Percentiles rank a stretch among this genome's conserved stretches.
Conservation (phyloP, 53 echinoderm and acorn worm genomes). For the Stichopus horrens region DNA sequence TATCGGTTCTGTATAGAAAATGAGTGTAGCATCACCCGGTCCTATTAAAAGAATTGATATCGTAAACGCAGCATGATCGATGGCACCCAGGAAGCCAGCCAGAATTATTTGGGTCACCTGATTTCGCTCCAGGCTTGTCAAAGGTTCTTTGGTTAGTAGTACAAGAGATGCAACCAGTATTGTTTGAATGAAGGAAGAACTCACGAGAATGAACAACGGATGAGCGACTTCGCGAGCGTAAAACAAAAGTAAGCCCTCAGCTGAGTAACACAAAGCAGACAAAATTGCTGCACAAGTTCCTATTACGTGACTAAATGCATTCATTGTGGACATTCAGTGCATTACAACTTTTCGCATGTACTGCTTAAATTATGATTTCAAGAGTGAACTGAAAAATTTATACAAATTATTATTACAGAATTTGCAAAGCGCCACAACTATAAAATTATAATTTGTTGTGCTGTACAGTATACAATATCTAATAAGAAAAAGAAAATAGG, state of each 20-base stretch:
- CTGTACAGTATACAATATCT: too few species aligned
- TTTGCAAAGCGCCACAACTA: too few species aligned
- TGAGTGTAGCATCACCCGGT: slow-evolving; percentile 5
- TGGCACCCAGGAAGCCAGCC: background rate
- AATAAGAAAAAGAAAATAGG: too few species aligned
- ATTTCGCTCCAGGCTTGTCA: background rate
- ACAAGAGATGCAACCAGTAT: background rate
- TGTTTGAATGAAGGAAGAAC: background rate
- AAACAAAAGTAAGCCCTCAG: background rate
- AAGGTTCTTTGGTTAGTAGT: background rate
- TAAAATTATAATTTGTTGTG: too few species aligned
- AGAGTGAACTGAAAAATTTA: too few species aligned
- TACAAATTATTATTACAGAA: too few species aligned
- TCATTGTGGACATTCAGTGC: background rate
- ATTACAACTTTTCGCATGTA: too few species aligned
- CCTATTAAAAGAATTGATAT: background rate
- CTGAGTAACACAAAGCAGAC: background rate
- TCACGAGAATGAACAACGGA: background rate
- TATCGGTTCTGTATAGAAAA: slow-evolving; percentile 4
- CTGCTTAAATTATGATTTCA: too few species aligned
- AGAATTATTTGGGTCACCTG: background rate
- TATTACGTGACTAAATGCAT: background rate
- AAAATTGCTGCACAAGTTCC: background rate
- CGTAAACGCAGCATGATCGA: background rate
- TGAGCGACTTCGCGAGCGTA: background rate